Percentiles rank a stretch among this genome's conserved stretches.
These are phyloP conservation scores for Trididemnum miniatum DNA, from an alignment of 23 tunicate species.

Conservation along the genomic window DNA sequence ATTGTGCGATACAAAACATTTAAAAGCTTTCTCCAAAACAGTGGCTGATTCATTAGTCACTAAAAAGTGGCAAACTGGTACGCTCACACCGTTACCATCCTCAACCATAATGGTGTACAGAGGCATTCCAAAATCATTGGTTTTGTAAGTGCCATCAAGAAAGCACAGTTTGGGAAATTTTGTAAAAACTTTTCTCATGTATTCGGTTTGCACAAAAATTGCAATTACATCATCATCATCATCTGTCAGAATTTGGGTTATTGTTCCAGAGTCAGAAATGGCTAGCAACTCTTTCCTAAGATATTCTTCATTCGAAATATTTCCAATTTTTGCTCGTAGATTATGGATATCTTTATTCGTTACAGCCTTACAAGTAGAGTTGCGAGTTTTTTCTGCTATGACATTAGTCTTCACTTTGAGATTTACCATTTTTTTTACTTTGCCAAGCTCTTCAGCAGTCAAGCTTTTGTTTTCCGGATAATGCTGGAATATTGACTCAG, in stretches of 20 bases:
- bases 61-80: background rate
- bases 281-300: background rate
- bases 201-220: background rate
- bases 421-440: background rate
- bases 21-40: background rate
- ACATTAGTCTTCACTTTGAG: background rate
- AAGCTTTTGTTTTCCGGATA: background rate
- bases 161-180: background rate
- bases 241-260: background rate
- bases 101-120: background rate
- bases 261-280: background rate
- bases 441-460: background rate
- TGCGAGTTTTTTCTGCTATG: background rate
- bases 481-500: background rate
- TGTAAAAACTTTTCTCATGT: background rate
- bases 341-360: background rate
- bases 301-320: background rate
- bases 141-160: background rate
- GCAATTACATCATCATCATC: background rate
- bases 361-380: background rate
- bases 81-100: background rate
- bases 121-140: background rate
- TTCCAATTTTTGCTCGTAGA: background rate
- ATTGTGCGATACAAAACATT: background rate
- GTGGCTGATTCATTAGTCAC: background rate